Evolutionary conservation across 2,113 vertebrate genomes (phyloP), one percentile per base, ranked within the genome.

Genomic region (Alligator sinensis): DNA sequence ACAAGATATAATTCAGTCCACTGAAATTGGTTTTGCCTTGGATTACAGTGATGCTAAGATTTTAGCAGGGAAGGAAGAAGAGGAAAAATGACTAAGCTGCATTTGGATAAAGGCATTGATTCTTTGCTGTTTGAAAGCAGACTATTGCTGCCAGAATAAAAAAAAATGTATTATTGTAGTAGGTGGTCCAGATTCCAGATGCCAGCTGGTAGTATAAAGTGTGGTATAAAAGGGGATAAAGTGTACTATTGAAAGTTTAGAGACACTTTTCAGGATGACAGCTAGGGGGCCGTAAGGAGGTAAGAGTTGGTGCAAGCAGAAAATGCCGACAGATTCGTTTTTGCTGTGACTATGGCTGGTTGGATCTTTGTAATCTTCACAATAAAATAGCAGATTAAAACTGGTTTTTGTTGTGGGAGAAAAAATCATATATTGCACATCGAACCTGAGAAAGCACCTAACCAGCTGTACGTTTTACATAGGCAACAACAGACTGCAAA

Each of bases 131-230:
- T 95, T 87, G 55, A 47, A 38, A 9, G 30, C 11, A 70, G 75
- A 55, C 1, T 60, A 5, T 14, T 81, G 58, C 30, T 24, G 38
- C n/a, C 82, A 2, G 15, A 74, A 80, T 82, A n/a, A n/a, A 47
- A 77, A 66, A 30, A 5, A 72, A 57, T 30, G 9, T 70, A 22
- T 14, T 68, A 30, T 28, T n/a, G 2, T 54, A 66, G 62, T 59
- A 38, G 88, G n/a, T 8, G 89, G 25, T 66, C 28, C 64, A 28
- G 38, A 62, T 76, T 47, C 47, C 24, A 59, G 19, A 63, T 75
- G 27, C 2, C 1, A 3, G 5, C 38, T 47, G 62, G 47, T 47
- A 22, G 3, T 4, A 1, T 24, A 24, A 4, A 66, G 30, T 1
- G 0, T 47, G 59, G 1, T 55, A 11, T 6, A 77, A 25, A 47